phyloP scores from a whole-genome alignment of 2,888 invertebrate genomes.

The Sinhomidia bicolor region DNA sequence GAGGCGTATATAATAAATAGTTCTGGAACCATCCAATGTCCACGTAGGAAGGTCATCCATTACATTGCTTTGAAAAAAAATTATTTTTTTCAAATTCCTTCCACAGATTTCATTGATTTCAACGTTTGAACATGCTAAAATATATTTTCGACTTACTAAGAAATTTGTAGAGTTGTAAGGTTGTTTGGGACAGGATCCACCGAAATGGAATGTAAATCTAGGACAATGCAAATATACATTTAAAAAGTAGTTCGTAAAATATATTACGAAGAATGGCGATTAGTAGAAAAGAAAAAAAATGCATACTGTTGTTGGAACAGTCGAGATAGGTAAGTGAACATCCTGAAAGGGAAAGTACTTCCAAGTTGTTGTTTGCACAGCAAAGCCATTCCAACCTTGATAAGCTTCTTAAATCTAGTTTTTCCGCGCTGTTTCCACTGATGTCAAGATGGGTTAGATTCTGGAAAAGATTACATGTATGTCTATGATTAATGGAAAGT shows the following conservation, averaged over 20 bases:
- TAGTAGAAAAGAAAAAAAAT: neutral
- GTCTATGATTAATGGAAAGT: no score
- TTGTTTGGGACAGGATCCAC: constrained; percentile 88
- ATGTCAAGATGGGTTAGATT: constrained; percentile 86
- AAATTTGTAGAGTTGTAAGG: constrained; percentile 89
- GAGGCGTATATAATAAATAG: constrained; percentile 78
- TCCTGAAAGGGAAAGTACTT: constrained; percentile 90
- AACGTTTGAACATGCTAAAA: no score
- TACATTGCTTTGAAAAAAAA: constrained; percentile 72
- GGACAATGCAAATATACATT: neutral
- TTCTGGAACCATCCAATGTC: constrained; percentile 79
- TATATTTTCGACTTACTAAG: constrained; percentile 84
- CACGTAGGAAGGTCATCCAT: constrained; percentile 78
- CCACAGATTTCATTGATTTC: no score
- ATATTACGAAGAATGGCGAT: neutral
- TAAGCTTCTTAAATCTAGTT: constrained; percentile 90
- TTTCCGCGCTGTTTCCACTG: constrained; percentile 92
- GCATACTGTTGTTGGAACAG: constrained; percentile 91
- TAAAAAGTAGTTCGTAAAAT: no score
- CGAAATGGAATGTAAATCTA: constrained; percentile 88
- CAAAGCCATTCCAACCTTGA: constrained; percentile 89
- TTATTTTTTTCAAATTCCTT: no score
- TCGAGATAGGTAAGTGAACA: constrained; percentile 88
- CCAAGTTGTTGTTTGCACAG: constrained; percentile 89
- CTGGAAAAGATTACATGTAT: no score